A percentile compares a stretch with the other conserved stretches of the same genome.
Evolutionary conservation across 2,888 invertebrate species (phyloP).

Genomic region (Chydorus sphaericus): DNA sequence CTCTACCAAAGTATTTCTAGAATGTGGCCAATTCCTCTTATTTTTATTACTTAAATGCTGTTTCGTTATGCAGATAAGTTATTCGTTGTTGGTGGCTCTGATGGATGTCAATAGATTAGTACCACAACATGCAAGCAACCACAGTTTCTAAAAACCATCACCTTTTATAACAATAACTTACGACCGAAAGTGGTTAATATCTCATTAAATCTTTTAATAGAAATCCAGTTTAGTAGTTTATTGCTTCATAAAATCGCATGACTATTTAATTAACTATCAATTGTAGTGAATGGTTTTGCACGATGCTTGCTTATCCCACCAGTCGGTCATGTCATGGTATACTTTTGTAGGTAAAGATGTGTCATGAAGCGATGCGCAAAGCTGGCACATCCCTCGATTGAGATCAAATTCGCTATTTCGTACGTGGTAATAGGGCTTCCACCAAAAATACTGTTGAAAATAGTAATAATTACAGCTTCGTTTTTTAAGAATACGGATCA

Average conservation of each 20-base stretch:
- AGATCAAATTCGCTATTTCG: neutral
- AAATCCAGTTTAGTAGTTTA: too few species aligned
- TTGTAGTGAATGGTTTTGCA: too few species aligned
- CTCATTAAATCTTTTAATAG: too few species aligned
- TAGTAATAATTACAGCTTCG: too few species aligned
- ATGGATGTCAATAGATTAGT: slow-evolving; percentile 48
- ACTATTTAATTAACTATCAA: too few species aligned
- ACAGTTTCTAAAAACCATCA: too few species aligned
- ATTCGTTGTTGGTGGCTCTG: slow-evolving; percentile 50
- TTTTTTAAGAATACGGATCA: too few species aligned
- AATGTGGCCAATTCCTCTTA: neutral
- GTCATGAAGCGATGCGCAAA: slow-evolving; percentile 2
- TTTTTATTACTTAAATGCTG: too few species aligned
- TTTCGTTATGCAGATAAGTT: slow-evolving; percentile 28
- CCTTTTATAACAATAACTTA: too few species aligned
- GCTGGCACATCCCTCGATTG: slow-evolving; percentile 5
- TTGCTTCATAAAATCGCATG: too few species aligned
- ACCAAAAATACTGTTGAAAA: slow-evolving; percentile 89
- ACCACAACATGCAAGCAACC: too few species aligned
- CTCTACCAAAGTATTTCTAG: slow-evolving; percentile 41
- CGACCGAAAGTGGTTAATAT: too few species aligned
- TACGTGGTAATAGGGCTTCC: slow-evolving; percentile 31
- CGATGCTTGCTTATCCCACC: slow-evolving; percentile 1
- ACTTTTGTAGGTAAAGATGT: neutral
- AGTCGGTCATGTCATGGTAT: neutral